Base-by-base conservation (phyloP, 2,888 invertebrate species). In the Miltochrista miniata region DNA sequence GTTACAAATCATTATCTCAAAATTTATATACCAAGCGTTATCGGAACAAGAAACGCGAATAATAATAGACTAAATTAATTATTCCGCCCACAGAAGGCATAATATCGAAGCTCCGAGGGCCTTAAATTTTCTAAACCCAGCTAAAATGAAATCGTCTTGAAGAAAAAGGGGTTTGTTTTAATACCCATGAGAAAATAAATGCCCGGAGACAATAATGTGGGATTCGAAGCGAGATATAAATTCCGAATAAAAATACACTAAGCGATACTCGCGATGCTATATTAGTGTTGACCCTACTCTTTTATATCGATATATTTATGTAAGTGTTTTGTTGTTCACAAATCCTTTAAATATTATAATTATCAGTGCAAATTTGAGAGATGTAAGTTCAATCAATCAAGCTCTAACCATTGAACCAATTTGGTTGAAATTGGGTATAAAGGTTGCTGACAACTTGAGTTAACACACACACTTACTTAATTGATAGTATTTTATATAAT, bases 161-260 rank as follows among this genome's bases (percentile, higher is more conserved):
- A 87, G 88, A 90, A 90, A 90, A 90, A 88, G 90, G 90, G 89
- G 87, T 89, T 88, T 89, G 83, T 90, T 90, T 90, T 89, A 90
- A 91, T 87, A 86, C 90, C 90, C 86, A 87, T 90, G 87, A 82
- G 81, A 87, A 88, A 91, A 90, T 90, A 90, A 90, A 90, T 90
- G 86, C 81, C 70, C 79, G 78, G 80, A 84, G 89, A 91, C 90
- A 90, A 90, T 91, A 90, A 90, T 85, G 90, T 89, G 85, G 90
- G 89, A 90, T 90, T 87, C 86, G 77, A 72, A 79, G 79, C 74
- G 74, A 84, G 89, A 88, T 90, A 90, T 90, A 90, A 90, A 90
- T 90, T 90, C 81, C 72, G 80, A 87, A 90, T 90, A 90, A 90
- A 90, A 90, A 90, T 88, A 86, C 81, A 81, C 78, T 74, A 66